phyloP scores from a whole-genome alignment of 2,797 vertebrate species.

The Lithobates pipiens region DNA sequence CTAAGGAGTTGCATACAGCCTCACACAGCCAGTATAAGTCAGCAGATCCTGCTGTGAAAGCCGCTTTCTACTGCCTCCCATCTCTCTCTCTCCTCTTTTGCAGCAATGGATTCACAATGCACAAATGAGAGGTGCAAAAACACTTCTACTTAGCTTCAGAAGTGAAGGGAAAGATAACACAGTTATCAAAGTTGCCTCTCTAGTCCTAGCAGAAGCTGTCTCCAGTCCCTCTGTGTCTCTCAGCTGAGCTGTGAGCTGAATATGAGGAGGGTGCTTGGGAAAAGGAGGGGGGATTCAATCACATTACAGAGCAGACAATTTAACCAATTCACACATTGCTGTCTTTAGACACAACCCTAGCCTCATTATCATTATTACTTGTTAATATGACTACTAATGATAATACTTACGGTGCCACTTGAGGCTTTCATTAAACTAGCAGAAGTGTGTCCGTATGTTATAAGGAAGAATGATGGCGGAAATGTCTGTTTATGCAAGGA shows the following conservation, averaged over 20 bases:
- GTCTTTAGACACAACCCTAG: not conserved
- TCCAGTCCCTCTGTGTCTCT: slow-evolving; percentile 25
- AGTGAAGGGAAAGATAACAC: slow-evolving; percentile 27
- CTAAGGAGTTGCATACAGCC: slow-evolving; percentile 1
- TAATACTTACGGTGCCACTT: not conserved
- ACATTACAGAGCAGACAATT: not conserved
- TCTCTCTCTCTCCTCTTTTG: not conserved
- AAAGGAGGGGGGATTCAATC: slow-evolving; percentile 2
- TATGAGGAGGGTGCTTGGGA: not conserved
- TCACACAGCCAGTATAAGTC: not conserved
- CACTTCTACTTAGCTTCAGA: slow-evolving; percentile 6
- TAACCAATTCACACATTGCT: slow-evolving; percentile 1
- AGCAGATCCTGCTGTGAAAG: slow-evolving; percentile 8
- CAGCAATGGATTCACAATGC: slow-evolving; percentile 15
- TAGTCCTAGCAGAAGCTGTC: not conserved
- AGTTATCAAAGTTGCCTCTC: slow-evolving; percentile 20
- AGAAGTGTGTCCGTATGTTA: no score
- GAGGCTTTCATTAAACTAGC: not conserved
- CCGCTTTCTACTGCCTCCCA: not conserved
- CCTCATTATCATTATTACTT: not conserved
- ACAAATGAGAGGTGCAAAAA: not conserved
- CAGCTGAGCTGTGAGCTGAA: slow-evolving; percentile 12
- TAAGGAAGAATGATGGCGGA: not conserved
- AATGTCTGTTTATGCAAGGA: not conserved
- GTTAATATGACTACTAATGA: not conserved